Conservation (phyloP, 1,140 invertebrate species). For the Lasioglossum baleicum region DNA sequence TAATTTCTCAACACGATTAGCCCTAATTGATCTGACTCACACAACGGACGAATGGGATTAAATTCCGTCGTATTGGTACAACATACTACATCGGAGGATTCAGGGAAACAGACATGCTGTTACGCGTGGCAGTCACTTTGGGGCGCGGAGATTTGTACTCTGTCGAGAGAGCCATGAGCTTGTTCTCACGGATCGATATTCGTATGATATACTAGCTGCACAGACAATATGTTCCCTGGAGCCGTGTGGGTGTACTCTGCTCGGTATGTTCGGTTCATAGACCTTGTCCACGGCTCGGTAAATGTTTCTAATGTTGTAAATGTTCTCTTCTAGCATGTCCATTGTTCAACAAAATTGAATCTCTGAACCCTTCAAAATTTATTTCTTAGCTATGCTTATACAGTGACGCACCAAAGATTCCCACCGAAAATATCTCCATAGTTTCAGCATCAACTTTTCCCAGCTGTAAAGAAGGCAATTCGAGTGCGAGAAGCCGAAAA, state of each 20-base stretch:
- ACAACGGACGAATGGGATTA: conserved; percentile 8
- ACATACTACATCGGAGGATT: background rate
- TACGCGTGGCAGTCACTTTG: conserved; percentile 35
- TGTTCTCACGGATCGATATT: conserved; percentile 55
- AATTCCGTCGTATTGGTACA: conserved; percentile 35
- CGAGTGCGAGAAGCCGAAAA: no score
- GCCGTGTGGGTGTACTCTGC: conserved; percentile 36
- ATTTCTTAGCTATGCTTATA: no score
- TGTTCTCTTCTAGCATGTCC: background rate
- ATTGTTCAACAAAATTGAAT: no score
- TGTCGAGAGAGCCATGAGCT: conserved; percentile 29
- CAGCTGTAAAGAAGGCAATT: no score
- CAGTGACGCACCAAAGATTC: no score
- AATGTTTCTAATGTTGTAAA: conserved; percentile 21
- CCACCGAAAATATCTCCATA: no score
- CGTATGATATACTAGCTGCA: conserved; percentile 44
- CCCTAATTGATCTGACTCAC: conserved; percentile 21
- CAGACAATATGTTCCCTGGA: conserved; percentile 48
- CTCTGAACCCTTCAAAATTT: no score
- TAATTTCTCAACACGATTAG: background rate
- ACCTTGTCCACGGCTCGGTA: conserved; percentile 29
- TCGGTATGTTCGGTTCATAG: conserved; percentile 34
- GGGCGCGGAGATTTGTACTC: conserved; percentile 48
- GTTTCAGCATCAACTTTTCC: no score
- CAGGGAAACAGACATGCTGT: conserved; percentile 25